Evolutionary conservation across 2,113 vertebrate genomes (phyloP), one percentile per base, ranked within the genome.

Genomic region (Coryphaenoides rupestris): DNA sequence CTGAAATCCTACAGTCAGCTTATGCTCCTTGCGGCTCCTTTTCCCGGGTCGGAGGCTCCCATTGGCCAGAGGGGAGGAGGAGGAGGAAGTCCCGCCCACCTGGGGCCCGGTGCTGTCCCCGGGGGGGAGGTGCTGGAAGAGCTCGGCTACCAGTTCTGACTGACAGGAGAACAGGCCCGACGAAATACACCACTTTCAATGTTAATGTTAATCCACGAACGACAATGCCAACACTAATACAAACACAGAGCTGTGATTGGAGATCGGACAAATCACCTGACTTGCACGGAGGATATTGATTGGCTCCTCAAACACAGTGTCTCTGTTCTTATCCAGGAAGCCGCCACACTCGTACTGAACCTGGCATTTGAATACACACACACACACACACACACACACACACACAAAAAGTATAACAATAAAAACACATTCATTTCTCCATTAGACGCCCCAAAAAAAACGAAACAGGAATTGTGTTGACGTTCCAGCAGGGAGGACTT

Each of bases 231-330:
- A 57, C 2, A 19, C 1, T 58, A 17, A 23, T 19, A 47, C 15
- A 40, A 40, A 40, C 13, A 19, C 21, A 24, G 13, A 26, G 10
- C 16, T 5, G 1, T 3, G 15, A 56, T 56, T 21, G 22, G 12
- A 21, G 2, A 24, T 15, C 15, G 14, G 15, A 57, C 3, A 26
- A 57, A 33, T 23, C 70, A 91, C 93, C 91, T 93, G 91, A 83
- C 93, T 93, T 16, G 91, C 91, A 89, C 73, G 72, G 72, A 95
- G 85, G 68, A 95, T 88, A 63, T 92, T 93, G 49, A 93, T 80
- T 21, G 92, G 88, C 76, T 93, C 93, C 71, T 92, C 85, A 0
- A 91, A 91, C n/a, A 88, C 86, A 0, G 86, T 77, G 3, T 92
- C 92, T 69, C 92, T 84, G 57, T 91, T 93, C 81, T 93, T 93